phyloP scores from a whole-genome alignment of 2,888 invertebrate genomes.

The Nebria brevicollis region DNA sequence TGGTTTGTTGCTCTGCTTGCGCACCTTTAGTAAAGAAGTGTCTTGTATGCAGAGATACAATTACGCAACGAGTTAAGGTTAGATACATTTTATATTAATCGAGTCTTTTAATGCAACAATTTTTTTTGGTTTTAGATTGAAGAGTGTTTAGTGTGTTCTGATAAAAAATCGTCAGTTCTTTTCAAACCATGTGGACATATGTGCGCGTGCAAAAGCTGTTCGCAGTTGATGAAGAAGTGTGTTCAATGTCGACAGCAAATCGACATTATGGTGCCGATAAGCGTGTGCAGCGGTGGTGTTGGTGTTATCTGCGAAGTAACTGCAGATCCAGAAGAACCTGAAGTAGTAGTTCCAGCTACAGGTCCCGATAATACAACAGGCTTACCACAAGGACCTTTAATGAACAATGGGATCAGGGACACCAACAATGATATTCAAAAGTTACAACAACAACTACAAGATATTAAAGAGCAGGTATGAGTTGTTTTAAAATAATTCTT shows the following conservation, averaged over 20 bases:
- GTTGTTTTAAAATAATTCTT: background rate
- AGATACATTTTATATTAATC: conserved; percentile 15
- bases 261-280: conserved; percentile 71
- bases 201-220: conserved; percentile 91
- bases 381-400: conserved; percentile 63
- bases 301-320: conserved; percentile 66
- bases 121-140: conserved; percentile 74
- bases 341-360: conserved; percentile 57
- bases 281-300: conserved; percentile 60
- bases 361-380: conserved; percentile 65
- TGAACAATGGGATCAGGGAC: conserved; percentile 77
- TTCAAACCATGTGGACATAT: conserved; percentile 97
- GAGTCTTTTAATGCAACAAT: conserved; percentile 5
- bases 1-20: conserved; percentile 92
- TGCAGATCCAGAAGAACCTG: conserved; percentile 63
- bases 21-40: conserved; percentile 93
- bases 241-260: conserved; percentile 93
- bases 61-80: conserved; percentile 79
- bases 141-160: conserved; percentile 96
- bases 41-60: conserved; percentile 88
- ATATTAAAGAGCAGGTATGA: conserved; percentile 94
- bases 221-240: conserved; percentile 96
- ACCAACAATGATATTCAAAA: conserved; percentile 86
- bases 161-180: conserved; percentile 89
- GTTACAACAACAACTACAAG: conserved; percentile 93